These are phyloP conservation scores for Pammene fasciana DNA, from an alignment of 2,888 invertebrate genomes.

Conservation along the genomic window DNA sequence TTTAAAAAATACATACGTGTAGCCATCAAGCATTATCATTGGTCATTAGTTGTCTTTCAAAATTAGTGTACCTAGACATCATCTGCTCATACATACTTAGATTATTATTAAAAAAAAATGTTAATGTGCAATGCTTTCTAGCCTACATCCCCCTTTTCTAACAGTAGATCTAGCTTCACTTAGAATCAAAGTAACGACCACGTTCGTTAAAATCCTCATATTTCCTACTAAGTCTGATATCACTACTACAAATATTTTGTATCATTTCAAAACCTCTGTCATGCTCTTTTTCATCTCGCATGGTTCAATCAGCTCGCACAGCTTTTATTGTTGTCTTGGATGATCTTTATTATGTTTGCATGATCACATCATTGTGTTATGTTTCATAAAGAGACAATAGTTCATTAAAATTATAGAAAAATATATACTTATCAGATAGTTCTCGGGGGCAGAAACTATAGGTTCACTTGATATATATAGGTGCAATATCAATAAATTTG, in stretches of 20 bases:
- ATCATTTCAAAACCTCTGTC: slow-evolving; percentile 1
- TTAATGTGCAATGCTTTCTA: slow-evolving; percentile 17
- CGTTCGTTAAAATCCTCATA: background rate
- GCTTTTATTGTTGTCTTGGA: slow-evolving; percentile 68
- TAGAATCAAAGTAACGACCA: slow-evolving; percentile 3
- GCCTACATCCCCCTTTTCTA: slow-evolving; percentile 29
- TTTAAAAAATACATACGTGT: background rate
- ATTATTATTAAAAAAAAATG: background rate
- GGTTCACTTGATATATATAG: too few relatives aligned
- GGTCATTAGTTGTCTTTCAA: background rate
- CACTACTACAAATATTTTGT: background rate
- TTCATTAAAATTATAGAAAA: slow-evolving; percentile 1
- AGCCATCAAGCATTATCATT: slow-evolving; percentile 1
- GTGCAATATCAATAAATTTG: too few relatives aligned
- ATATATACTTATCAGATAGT: slow-evolving; percentile 7
- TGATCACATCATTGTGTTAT: slow-evolving; percentile 49
- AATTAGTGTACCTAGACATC: slow-evolving; percentile 1
- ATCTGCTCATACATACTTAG: slow-evolving; percentile 36
- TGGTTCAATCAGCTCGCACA: slow-evolving; percentile 56
- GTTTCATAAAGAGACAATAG: slow-evolving; percentile 9
- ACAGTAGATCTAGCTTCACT: slow-evolving; percentile 34
- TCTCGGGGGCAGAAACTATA: slow-evolving; percentile 24
- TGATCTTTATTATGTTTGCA: slow-evolving; percentile 56
- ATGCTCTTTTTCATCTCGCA: slow-evolving; percentile 45
- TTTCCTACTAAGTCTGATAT: background rate